Evolutionary conservation across 2,797 vertebrate genomes (phyloP).

Genomic region (Schizothorax lantsangensis): DNA sequence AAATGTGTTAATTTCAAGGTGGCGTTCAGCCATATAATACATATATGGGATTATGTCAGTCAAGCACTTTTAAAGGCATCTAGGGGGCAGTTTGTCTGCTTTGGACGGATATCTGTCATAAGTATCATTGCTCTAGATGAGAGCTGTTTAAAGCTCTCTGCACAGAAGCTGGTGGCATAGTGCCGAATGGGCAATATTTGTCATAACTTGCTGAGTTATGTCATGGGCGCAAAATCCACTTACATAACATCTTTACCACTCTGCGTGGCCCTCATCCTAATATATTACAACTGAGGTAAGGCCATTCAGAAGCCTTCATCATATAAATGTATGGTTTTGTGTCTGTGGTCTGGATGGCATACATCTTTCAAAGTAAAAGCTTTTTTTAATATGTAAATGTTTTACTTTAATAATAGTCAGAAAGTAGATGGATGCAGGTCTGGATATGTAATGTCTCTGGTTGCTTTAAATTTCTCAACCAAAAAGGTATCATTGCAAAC

Average conservation of each 20-base stretch:
- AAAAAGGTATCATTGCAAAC: background rate
- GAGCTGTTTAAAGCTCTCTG: background rate
- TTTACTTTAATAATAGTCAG: background rate
- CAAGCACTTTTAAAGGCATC: background rate
- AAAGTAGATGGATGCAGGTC: background rate
- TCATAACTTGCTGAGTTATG: constrained; percentile 48
- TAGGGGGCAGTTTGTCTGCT: background rate
- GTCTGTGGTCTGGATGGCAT: background rate
- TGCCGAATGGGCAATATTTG: constrained; percentile 16
- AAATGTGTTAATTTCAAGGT: background rate
- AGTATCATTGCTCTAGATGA: constrained; percentile 6
- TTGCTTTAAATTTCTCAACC: background rate
- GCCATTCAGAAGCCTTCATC: background rate
- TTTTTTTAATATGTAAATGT: background rate
- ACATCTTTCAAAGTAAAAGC: background rate
- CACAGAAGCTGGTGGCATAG: background rate
- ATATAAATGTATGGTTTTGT: background rate
- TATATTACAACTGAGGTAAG: constrained; percentile 40
- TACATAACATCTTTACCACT: constrained; percentile 47
- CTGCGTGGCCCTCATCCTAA: constrained; percentile 40
- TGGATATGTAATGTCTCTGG: background rate
- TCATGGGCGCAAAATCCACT: constrained; percentile 46
- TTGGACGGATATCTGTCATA: constrained; percentile 11
- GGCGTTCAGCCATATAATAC: background rate
- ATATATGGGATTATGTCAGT: background rate